Evolutionary conservation across 2,888 invertebrate species (phyloP), one percentile per base, ranked within the genome.

Genomic region (Achlya flavicornis): DNA sequence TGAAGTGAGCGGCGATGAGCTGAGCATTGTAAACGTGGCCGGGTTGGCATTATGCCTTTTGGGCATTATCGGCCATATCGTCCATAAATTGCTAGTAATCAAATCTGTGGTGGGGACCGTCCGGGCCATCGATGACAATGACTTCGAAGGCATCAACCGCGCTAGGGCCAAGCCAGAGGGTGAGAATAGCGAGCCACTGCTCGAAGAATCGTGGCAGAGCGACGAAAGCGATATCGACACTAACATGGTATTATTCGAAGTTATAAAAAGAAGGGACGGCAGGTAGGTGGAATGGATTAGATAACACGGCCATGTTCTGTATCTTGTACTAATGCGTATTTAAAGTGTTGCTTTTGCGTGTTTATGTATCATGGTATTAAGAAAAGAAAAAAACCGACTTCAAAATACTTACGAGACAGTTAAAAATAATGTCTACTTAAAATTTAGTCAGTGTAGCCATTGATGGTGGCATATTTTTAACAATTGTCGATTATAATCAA

Each of bases 11-110:
- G 97, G 98, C 10, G 99, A 99, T 85, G 95, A 96, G 80, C 95
- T 99, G 83, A 97, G 96, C 66, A 83, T 94, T 4, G 91, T 98
- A 63, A 99, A 99, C 92, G 95, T 96, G 35, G 89, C 97, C 7
- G 99, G 99, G 0, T 92, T 99, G 67, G 89, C 96, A 10, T 93
- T 99, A 63, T 99, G 99, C 83, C 93, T 99, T 69, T 94, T 96
- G 60, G 99, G 99, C 63, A 99, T 99, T 74, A 94, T 94, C 12
- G 94, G 96, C 61, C 99, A 99, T 87, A 96, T 98, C 43, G 87
- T 96, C 63, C 96, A 97, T 85, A 98, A 97, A 88, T 92, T 93
- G 26, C 68, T 87, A 19, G 73, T 90, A 53, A 92, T 92, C 64
- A 84, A 78, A 61, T 77, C 86, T 0, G 88, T 91, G 0, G 79